phyloP scores from a whole-genome alignment of 2,797 vertebrate species.

The Trematomus bernacchii region DNA sequence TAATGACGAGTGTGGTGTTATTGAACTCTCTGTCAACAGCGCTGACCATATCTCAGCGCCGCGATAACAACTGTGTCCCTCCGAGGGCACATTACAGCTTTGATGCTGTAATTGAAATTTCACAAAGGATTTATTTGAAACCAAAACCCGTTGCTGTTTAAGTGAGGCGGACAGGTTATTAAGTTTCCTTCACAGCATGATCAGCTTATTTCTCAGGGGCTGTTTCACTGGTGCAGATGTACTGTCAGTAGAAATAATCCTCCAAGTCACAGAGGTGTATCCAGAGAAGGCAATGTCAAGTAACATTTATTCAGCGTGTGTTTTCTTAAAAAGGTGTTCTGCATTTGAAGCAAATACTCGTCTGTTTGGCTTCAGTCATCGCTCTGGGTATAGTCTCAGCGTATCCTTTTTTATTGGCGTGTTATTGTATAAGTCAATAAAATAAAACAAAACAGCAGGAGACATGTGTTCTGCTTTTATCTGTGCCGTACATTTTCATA shows the following conservation, averaged over 20 bases:
- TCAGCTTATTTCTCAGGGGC: slow-evolving; percentile 67
- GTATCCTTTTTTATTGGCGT: slow-evolving; percentile 12
- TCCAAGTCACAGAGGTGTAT: slow-evolving; percentile 41
- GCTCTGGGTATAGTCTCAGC: background rate
- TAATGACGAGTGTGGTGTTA: slow-evolving; percentile 43
- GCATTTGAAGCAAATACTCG: slow-evolving; percentile 8
- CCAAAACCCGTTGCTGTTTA: slow-evolving; percentile 60
- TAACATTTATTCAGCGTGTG: slow-evolving; percentile 25
- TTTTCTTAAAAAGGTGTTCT: slow-evolving; percentile 7
- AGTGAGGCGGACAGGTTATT: slow-evolving; percentile 78
- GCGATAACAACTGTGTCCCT: slow-evolving; percentile 55
- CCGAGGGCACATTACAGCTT: slow-evolving; percentile 56
- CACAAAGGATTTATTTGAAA: slow-evolving; percentile 75
- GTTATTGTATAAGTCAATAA: slow-evolving; percentile 12
- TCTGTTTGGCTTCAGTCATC: slow-evolving; percentile 2
- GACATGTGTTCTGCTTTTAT: slow-evolving; percentile 32
- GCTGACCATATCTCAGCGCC: slow-evolving; percentile 32
- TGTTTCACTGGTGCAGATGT: slow-evolving; percentile 63
- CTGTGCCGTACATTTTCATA: slow-evolving; percentile 25
- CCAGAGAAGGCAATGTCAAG: slow-evolving; percentile 10
- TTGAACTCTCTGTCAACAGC: slow-evolving; percentile 51
- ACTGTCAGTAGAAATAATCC: slow-evolving; percentile 75
- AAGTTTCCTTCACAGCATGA: slow-evolving; percentile 71
- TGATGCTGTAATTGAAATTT: slow-evolving; percentile 77
- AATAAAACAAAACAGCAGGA: slow-evolving; percentile 44